Conservation (phyloP, 2,113 vertebrate species). For the Melanocharis versteri region DNA sequence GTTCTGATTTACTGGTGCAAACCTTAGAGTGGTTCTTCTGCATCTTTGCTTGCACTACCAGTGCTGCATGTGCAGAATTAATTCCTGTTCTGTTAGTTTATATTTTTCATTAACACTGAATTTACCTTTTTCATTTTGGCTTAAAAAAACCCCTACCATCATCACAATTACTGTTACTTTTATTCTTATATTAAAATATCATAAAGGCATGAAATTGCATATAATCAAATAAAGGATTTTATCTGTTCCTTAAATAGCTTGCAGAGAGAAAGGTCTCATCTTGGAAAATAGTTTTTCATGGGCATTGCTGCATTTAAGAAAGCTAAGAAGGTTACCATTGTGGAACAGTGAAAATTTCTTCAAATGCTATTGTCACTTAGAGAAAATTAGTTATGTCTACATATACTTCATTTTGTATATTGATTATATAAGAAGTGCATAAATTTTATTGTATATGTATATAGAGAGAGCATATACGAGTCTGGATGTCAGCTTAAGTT, state of each 20-base stretch:
- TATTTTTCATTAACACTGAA: slow-evolving; percentile 36
- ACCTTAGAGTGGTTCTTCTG: neutral
- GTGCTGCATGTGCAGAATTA: neutral
- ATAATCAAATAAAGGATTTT: slow-evolving; percentile 29
- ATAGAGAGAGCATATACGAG: neutral
- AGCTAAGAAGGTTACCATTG: neutral
- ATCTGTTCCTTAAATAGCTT: neutral
- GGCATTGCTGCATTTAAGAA: neutral
- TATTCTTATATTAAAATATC: slow-evolving; percentile 12
- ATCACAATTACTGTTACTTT: slow-evolving; percentile 8
- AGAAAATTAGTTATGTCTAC: neutral
- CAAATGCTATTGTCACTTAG: neutral
- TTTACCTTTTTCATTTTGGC: slow-evolving; percentile 40
- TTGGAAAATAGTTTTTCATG: neutral
- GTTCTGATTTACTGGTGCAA: neutral
- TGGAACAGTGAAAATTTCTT: neutral
- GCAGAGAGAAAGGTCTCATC: neutral
- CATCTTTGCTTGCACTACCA: neutral
- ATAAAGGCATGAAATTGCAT: neutral
- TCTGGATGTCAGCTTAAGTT: neutral
- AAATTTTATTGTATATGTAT: neutral
- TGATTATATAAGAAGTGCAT: neutral
- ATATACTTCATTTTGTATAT: neutral
- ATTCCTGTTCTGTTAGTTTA: slow-evolving; percentile 15
- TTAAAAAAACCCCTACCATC: neutral